These are phyloP conservation scores for Caenorhabditis tropicalis DNA, from an alignment of 1,140 invertebrate genomes.

Conservation along the genomic window DNA sequence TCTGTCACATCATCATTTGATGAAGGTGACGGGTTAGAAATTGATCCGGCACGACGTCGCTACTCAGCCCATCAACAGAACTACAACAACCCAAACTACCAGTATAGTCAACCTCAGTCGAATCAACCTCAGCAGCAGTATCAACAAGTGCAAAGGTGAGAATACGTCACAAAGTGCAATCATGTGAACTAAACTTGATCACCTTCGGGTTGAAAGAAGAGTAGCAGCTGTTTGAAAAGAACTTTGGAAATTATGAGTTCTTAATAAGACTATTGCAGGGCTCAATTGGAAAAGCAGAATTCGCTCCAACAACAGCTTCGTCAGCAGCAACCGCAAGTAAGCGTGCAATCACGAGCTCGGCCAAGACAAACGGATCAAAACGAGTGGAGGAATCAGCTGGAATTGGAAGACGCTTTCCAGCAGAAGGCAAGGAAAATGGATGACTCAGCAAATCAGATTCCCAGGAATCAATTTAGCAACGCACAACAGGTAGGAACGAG, in stretches of 20 bases:
- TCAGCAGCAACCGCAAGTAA: background rate
- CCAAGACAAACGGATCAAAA: constrained; percentile 11
- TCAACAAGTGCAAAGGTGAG: background rate
- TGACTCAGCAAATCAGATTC: background rate
- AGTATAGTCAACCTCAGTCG: background rate
- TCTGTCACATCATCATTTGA: constrained; percentile 27
- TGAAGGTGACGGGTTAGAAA: background rate
- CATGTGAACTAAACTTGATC: background rate
- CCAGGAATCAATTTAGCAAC: constrained; percentile 13
- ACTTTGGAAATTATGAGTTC: too few species aligned
- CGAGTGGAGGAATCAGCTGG: constrained; percentile 1
- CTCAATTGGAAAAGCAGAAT: background rate
- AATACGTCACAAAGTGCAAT: background rate
- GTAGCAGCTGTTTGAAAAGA: background rate
- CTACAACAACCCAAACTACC: constrained; percentile 13
- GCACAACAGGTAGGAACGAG: background rate
- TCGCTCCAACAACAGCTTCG: background rate
- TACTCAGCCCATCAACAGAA: constrained; percentile 18
- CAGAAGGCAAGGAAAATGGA: background rate
- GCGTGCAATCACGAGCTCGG: background rate
- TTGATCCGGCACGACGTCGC: background rate
- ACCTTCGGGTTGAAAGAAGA: background rate
- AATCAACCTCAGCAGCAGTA: background rate
- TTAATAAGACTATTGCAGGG: too few species aligned
- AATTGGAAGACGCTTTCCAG: background rate